phyloP scores from a whole-genome alignment of 2,113 vertebrate species.

The human (Homo sapiens) region DNA sequence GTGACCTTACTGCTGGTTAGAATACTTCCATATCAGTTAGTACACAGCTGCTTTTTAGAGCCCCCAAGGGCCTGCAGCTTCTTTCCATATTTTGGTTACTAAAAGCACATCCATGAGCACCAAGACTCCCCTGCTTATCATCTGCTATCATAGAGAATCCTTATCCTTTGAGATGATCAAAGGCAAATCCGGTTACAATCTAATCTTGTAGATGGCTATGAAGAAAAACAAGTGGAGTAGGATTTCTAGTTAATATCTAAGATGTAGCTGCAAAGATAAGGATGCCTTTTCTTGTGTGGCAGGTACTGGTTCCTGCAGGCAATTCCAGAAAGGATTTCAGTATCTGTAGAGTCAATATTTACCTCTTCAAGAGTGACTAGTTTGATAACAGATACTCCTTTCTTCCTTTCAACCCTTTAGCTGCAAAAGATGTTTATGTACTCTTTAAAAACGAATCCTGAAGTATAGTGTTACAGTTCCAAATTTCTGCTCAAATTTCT shows the following conservation, averaged over 20 bases:
- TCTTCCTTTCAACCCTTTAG: background rate
- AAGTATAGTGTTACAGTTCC: background rate
- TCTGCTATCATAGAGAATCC: background rate
- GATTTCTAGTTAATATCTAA: background rate
- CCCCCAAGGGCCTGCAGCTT: background rate
- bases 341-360: background rate
- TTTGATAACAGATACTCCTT: background rate
- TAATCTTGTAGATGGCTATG: background rate
- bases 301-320: background rate
- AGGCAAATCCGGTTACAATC: background rate
- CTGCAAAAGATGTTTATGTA: background rate
- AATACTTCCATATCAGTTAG: background rate
- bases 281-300: background rate
- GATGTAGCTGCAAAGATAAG: too few relatives aligned
- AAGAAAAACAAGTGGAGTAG: background rate
- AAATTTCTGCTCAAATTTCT: background rate
- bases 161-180: background rate
- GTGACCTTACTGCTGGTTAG: background rate
- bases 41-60: background rate
- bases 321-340: background rate
- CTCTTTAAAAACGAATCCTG: background rate
- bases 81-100: background rate
- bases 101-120: background rate
- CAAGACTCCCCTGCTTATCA: background rate
- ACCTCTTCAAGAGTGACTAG: background rate